A percentile compares a stretch with the other conserved stretches of the same genome.
phyloP scores from a whole-genome alignment of 2,797 vertebrate genomes.

The Eidolon dupreanum region DNA sequence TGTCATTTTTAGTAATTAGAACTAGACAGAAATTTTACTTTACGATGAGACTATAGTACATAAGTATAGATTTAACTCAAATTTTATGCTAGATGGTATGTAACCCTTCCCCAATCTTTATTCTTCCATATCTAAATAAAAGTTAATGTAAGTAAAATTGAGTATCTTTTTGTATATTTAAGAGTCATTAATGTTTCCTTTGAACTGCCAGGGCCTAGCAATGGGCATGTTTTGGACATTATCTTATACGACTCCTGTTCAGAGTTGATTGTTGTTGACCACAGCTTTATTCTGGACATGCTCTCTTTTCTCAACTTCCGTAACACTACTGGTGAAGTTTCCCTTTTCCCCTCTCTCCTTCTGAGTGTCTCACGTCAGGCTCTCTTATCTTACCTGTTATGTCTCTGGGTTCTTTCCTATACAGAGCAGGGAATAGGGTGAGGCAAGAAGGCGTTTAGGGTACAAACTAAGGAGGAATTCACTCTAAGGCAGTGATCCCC shows the following conservation, averaged over 20 bases:
- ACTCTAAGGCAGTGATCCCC: background rate
- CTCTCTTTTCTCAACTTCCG: background rate
- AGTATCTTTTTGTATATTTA: background rate
- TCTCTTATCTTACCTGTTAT: background rate
- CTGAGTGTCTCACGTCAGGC: background rate
- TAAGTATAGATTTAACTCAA: conserved; percentile 33
- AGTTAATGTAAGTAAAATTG: background rate
- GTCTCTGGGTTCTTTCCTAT: background rate
- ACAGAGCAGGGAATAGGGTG: background rate
- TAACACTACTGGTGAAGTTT: background rate
- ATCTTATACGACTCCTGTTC: background rate
- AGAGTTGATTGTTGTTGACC: background rate
- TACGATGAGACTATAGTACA: conserved; percentile 1
- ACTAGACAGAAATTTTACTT: conserved; percentile 49
- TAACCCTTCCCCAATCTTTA: background rate
- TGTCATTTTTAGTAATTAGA: conserved; percentile 44
- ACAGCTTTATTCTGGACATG: background rate
- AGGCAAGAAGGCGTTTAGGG: background rate
- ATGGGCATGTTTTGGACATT: background rate
- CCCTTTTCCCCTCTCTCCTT: background rate
- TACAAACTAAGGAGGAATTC: background rate
- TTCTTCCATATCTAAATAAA: conserved; percentile 38
- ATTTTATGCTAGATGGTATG: conserved; percentile 33
- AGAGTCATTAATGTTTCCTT: background rate
- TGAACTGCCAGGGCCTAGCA: background rate